A percentile compares a stretch with the other conserved stretches of the same genome.
Evolutionary conservation across 2,888 invertebrate species (phyloP).

Genomic region (Chrysolina americana): DNA sequence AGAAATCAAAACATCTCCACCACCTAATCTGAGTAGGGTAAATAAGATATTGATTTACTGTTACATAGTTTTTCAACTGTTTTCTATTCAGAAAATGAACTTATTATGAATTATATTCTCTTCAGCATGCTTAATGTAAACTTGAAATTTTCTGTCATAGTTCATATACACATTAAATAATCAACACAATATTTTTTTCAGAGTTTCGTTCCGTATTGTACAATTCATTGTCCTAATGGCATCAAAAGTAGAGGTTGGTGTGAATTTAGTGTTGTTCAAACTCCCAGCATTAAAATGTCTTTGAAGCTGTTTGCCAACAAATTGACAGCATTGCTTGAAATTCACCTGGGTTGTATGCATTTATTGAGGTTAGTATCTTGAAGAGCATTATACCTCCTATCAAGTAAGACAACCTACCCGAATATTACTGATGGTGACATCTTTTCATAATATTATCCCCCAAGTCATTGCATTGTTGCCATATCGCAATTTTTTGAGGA

Average conservation of each 20-base stretch:
- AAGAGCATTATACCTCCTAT: neutral
- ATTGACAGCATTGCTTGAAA: constrained; percentile 78
- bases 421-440: too few species aligned
- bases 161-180: neutral
- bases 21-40: constrained; percentile 65
- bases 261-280: constrained; percentile 75
- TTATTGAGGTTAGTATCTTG: constrained; percentile 77
- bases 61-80: too few species aligned
- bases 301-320: constrained; percentile 78
- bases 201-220: constrained; percentile 75
- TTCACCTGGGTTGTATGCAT: constrained; percentile 84
- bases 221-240: constrained; percentile 76
- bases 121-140: too few species aligned
- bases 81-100: too few species aligned
- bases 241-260: constrained; percentile 80
- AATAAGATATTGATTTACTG: constrained; percentile 31
- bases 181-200: constrained; percentile 41
- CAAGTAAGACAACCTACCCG: too few species aligned
- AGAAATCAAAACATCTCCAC: constrained; percentile 75
- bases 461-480: too few species aligned
- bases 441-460: too few species aligned
- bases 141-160: neutral
- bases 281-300: constrained; percentile 78
- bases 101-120: too few species aligned
- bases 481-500: too few species aligned